Evolutionary conservation across 2,113 vertebrate species (phyloP).

Genomic region (cattle (Bos taurus)): DNA sequence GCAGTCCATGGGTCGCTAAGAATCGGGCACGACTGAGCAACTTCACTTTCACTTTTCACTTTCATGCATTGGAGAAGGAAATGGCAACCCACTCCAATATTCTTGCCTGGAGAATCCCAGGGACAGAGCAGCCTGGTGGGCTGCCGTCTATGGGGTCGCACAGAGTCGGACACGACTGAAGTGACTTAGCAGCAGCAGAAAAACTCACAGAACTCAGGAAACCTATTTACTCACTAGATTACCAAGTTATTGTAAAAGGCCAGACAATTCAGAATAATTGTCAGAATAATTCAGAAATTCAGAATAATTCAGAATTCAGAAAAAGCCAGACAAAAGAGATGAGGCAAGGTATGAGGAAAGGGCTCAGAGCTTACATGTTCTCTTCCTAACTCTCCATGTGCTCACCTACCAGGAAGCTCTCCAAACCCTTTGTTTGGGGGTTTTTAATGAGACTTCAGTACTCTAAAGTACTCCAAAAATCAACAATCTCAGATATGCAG

Average conservation of each 20-base stretch:
- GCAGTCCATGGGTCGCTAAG: too few relatives aligned
- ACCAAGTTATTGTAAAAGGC: background rate
- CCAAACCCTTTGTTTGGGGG: background rate
- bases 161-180: too few relatives aligned
- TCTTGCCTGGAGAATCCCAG: too few relatives aligned
- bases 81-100: too few relatives aligned
- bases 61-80: too few relatives aligned
- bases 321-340: background rate
- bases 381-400: background rate
- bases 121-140: too few relatives aligned
- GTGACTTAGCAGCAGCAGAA: too few relatives aligned
- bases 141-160: too few relatives aligned
- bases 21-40: fast-evolving
- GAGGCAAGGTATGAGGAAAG: background rate
- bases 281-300: too few relatives aligned
- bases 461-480: background rate
- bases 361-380: background rate
- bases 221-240: background rate
- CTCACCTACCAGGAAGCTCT: background rate
- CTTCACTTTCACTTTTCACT: too few relatives aligned
- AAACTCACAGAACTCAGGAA: background rate
- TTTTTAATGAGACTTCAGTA: background rate
- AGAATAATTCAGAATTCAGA: too few relatives aligned
- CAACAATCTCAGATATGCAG: background rate
- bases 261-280: too few relatives aligned